Conservation (phyloP, 1,140 invertebrate species). For the Oppia nitens region DNA sequence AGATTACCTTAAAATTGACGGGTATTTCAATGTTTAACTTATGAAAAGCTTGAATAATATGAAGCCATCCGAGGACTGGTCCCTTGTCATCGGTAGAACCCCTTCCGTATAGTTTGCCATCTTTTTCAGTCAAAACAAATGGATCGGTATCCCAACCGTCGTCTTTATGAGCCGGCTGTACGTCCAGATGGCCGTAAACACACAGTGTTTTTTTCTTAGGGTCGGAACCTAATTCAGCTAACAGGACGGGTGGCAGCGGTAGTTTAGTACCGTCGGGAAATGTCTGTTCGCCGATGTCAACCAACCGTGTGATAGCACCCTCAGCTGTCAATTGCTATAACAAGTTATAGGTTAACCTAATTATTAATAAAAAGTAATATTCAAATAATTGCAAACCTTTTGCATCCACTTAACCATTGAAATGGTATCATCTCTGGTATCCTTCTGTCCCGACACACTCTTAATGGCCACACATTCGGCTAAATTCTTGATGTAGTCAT, state of each 20-base stretch:
- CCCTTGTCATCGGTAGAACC: constrained; percentile 87
- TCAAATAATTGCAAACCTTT: constrained; percentile 8
- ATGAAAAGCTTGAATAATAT: constrained; percentile 77
- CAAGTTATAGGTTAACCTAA: background rate
- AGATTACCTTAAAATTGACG: constrained; percentile 60
- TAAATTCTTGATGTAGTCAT: constrained; percentile 57
- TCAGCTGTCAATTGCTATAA: background rate
- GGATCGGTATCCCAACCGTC: constrained; percentile 95
- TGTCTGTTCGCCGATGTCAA: background rate
- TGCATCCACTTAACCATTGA: constrained; percentile 61
- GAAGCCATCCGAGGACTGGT: constrained; percentile 67
- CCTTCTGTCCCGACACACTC: constrained; percentile 79
- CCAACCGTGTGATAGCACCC: background rate
- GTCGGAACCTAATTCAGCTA: constrained; percentile 69
- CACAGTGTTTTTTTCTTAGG: constrained; percentile 61
- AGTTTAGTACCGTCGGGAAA: constrained; percentile 47
- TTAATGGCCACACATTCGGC: constrained; percentile 77
- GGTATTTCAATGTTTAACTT: constrained; percentile 50
- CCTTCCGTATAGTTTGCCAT: constrained; percentile 79
- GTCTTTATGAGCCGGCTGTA: constrained; percentile 73
- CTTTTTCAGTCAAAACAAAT: constrained; percentile 66
- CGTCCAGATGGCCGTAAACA: constrained; percentile 94
- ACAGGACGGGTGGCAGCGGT: constrained; percentile 66
- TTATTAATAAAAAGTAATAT: background rate
- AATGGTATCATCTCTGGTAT: constrained; percentile 50